Evolutionary conservation across 2,113 vertebrate species (phyloP).

Genomic region (Phalacrocorax pelagicus): DNA sequence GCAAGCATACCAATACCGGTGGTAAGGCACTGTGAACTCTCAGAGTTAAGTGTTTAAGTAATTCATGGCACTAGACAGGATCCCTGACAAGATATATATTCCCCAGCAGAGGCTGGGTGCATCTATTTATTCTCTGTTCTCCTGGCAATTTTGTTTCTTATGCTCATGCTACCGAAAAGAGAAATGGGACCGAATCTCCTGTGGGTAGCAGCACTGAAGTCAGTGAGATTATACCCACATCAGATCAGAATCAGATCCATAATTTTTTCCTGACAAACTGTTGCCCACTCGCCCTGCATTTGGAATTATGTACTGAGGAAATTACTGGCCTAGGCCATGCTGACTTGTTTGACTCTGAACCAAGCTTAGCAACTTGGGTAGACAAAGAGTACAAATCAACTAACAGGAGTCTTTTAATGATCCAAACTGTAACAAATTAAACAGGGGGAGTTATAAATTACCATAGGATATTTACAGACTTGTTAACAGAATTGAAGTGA

Average conservation of each 20-base stretch:
- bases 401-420: not conserved
- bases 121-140: not conserved
- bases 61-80: not conserved
- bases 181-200: not conserved
- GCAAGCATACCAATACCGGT: not conserved
- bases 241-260: not conserved
- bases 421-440: not conserved
- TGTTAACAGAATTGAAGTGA: not conserved
- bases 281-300: not conserved
- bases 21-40: not conserved
- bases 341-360: not conserved
- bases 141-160: not conserved
- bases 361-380: not conserved
- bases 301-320: not conserved
- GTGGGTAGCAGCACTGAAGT: not conserved
- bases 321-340: not conserved
- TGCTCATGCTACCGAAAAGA: not conserved
- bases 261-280: not conserved
- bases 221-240: not conserved
- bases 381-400: not conserved
- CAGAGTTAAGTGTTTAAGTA: not conserved
- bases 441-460: not conserved
- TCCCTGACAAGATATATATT: not conserved
- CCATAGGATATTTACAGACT: not conserved
- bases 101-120: not conserved